Conservation (phyloP, 2,113 vertebrate species). For the Promerops cafer region DNA sequence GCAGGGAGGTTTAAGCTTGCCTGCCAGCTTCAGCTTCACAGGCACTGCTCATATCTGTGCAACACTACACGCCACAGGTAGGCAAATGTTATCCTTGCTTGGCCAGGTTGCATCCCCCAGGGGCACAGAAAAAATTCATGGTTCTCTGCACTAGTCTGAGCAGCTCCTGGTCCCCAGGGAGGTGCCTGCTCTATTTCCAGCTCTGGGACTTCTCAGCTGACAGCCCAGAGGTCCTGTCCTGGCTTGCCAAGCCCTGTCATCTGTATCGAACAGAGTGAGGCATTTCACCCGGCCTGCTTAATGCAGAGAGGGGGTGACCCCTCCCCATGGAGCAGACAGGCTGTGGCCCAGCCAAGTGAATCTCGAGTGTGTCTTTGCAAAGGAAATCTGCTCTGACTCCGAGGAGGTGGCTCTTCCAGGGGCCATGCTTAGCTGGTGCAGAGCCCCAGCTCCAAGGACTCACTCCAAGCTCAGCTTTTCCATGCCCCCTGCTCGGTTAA, state of each 20-base stretch:
- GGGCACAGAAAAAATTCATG: background rate
- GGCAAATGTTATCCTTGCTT: background rate
- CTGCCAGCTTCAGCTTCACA: background rate
- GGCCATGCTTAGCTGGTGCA: background rate
- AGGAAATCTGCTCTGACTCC: background rate
- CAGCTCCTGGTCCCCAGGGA: background rate
- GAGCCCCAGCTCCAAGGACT: background rate
- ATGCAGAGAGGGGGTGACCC: too few species aligned
- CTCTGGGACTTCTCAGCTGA: background rate
- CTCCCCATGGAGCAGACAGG: background rate
- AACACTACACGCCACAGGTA: background rate
- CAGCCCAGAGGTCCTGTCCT: background rate
- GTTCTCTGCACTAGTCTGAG: background rate
- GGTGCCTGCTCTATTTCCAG: background rate
- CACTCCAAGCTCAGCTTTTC: background rate
- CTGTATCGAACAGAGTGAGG: background rate
- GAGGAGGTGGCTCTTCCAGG: background rate
- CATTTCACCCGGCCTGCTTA: background rate
- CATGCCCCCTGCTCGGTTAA: background rate
- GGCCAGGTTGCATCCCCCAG: background rate
- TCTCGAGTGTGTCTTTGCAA: background rate
- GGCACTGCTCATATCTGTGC: too few species aligned
- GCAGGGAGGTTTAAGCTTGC: background rate
- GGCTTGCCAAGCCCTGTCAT: background rate
- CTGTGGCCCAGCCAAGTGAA: background rate